These are phyloP conservation scores for Neodiprion fabricii DNA, from an alignment of 1,140 invertebrate genomes.

Conservation along the genomic window DNA sequence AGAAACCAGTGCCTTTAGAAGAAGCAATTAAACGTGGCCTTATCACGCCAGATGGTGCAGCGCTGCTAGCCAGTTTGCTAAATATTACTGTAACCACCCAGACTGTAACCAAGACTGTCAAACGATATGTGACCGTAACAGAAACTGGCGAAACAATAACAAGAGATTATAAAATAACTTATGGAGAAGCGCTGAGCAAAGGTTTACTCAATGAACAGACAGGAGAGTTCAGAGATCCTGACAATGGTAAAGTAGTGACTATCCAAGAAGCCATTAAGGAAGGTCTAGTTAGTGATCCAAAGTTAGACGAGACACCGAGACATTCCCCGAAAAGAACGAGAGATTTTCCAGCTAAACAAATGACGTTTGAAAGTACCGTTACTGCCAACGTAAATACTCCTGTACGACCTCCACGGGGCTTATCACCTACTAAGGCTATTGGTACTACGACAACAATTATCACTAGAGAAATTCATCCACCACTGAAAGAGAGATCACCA, in stretches of 20 bases:
- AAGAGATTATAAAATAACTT: conserved; percentile 72
- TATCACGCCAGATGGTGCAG: conserved; percentile 85
- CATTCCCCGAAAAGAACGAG: conserved; percentile 34
- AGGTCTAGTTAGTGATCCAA: conserved; percentile 69
- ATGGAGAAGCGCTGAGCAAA: conserved; percentile 76
- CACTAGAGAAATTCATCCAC: conserved; percentile 22
- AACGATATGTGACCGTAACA: conserved; percentile 78
- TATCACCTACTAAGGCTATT: conserved; percentile 51
- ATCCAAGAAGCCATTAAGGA: conserved; percentile 84
- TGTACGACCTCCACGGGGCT: conserved; percentile 28
- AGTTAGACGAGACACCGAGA: conserved; percentile 32
- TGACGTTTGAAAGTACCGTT: conserved; percentile 41
- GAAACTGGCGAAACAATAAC: conserved; percentile 66
- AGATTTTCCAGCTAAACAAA: conserved; percentile 38
- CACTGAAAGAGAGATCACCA: conserved; percentile 22
- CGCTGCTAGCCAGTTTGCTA: conserved; percentile 80
- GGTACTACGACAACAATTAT: conserved; percentile 52
- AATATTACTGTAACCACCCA: conserved; percentile 86
- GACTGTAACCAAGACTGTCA: conserved; percentile 82
- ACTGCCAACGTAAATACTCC: conserved; percentile 31
- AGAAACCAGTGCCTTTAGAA: conserved; percentile 80
- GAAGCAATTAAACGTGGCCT: conserved; percentile 85
- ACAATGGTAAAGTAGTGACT: conserved; percentile 75
- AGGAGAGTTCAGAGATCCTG: conserved; percentile 82
- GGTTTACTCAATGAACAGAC: conserved; percentile 82